phyloP scores from a whole-genome alignment of 35 echinoderm and acorn worm genomes.

The Diadema setosum region DNA sequence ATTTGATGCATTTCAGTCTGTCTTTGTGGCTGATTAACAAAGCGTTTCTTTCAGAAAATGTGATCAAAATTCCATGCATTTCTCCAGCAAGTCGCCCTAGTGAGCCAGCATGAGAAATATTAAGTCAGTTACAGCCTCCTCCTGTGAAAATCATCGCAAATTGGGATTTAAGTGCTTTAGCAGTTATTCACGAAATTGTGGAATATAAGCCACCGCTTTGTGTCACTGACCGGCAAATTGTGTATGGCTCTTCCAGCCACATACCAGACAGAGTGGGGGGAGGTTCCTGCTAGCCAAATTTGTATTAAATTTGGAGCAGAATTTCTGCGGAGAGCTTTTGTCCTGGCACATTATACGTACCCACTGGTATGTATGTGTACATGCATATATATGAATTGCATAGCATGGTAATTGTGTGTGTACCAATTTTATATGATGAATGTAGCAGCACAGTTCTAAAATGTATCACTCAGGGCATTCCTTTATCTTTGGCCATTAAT shows the following conservation, averaged over 20 bases:
- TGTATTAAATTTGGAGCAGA: too few relatives aligned
- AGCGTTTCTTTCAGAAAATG: background rate
- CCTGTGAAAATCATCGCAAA: conserved; percentile 1
- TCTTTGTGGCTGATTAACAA: background rate
- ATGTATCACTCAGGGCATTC: too few relatives aligned
- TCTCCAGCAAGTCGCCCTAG: background rate
- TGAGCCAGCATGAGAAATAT: conserved; percentile 3
- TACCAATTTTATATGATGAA: too few relatives aligned
- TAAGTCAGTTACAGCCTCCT: background rate
- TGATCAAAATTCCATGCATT: background rate
- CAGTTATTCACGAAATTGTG: background rate
- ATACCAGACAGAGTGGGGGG: background rate
- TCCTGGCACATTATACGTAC: too few relatives aligned
- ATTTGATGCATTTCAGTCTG: background rate
- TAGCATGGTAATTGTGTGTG: too few relatives aligned
- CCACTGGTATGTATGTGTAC: too few relatives aligned
- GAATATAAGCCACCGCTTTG: background rate
- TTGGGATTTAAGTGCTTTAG: background rate
- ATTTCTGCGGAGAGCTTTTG: too few relatives aligned
- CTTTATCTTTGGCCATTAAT: too few relatives aligned
- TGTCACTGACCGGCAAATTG: background rate
- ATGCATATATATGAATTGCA: too few relatives aligned
- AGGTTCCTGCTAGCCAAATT: too few relatives aligned
- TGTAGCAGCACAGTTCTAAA: too few relatives aligned
- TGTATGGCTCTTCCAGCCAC: background rate